These are phyloP conservation scores for Coreius guichenoti DNA, from an alignment of 2,797 vertebrate species.

Conservation along the genomic window DNA sequence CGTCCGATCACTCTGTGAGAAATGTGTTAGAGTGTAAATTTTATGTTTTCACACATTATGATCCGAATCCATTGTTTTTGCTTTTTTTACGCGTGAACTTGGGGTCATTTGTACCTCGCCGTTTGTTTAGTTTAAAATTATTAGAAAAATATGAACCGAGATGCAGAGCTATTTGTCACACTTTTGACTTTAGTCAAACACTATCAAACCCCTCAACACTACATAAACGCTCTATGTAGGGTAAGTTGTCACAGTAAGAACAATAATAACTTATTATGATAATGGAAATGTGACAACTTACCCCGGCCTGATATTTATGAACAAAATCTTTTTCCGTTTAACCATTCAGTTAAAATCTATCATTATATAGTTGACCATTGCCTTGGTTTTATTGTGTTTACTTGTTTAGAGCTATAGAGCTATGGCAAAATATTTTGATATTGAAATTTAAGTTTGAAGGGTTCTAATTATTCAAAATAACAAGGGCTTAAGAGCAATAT, in stretches of 20 bases:
- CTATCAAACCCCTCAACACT: background rate
- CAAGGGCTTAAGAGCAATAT: background rate
- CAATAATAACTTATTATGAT: background rate
- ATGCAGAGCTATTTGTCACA: background rate
- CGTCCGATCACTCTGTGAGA: background rate
- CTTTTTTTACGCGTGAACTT: background rate
- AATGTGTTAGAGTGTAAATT: background rate
- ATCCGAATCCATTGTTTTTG: background rate
- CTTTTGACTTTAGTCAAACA: background rate
- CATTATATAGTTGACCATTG: background rate
- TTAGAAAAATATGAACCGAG: background rate
- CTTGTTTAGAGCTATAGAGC: background rate
- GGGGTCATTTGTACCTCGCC: background rate
- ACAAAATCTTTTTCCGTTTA: background rate
- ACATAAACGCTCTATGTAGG: background rate
- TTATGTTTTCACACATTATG: background rate
- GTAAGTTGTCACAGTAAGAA: too few species aligned
- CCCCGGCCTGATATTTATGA: background rate
- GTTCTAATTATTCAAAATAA: background rate
- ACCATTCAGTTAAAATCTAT: background rate
- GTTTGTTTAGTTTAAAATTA: background rate
- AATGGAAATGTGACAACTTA: background rate
- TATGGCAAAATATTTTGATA: background rate
- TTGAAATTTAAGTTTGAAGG: background rate
- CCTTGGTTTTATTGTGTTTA: background rate